Evolutionary conservation across 2,113 vertebrate genomes (phyloP).

Genomic region (Kryptolebias marmoratus): DNA sequence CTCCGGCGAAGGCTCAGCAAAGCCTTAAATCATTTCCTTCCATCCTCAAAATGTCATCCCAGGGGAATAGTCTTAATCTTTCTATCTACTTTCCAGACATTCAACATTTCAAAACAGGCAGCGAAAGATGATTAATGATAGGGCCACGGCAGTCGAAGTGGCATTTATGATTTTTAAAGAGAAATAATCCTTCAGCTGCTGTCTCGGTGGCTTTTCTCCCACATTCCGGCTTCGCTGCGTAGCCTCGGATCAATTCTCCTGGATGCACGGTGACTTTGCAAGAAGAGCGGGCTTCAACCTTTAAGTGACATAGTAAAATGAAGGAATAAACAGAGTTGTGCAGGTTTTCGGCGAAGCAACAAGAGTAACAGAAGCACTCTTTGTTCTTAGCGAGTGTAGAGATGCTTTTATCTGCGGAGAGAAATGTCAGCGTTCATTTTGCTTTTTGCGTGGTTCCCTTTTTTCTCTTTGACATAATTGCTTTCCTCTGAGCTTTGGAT

Average conservation of each 20-base stretch:
- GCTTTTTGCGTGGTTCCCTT: slow-evolving; percentile 23
- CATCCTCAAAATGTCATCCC: slow-evolving; percentile 61
- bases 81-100: slow-evolving; percentile 48
- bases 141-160: neutral
- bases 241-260: slow-evolving; percentile 3
- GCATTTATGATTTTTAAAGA: slow-evolving; percentile 44
- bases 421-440: slow-evolving; percentile 7
- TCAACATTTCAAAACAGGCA: slow-evolving; percentile 52
- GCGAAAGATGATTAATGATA: slow-evolving; percentile 53
- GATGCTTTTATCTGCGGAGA: slow-evolving; percentile 30
- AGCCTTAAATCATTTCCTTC: slow-evolving; percentile 69
- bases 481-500: slow-evolving; percentile 31
- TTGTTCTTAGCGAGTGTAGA: slow-evolving; percentile 29
- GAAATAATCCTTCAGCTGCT: slow-evolving; percentile 35
- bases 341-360: slow-evolving; percentile 23
- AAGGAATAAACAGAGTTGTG: neutral
- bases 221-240: slow-evolving; percentile 7
- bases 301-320: neutral
- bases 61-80: slow-evolving; percentile 66
- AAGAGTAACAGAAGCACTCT: slow-evolving; percentile 12
- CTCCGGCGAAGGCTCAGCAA: slow-evolving; percentile 48
- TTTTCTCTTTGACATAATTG: slow-evolving; percentile 27
- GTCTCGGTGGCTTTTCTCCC: slow-evolving; percentile 16
- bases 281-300: neutral
- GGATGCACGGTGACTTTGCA: slow-evolving; percentile 3